Evolutionary conservation across 2,113 vertebrate species (phyloP).

Genomic region (Microtus montanus): DNA sequence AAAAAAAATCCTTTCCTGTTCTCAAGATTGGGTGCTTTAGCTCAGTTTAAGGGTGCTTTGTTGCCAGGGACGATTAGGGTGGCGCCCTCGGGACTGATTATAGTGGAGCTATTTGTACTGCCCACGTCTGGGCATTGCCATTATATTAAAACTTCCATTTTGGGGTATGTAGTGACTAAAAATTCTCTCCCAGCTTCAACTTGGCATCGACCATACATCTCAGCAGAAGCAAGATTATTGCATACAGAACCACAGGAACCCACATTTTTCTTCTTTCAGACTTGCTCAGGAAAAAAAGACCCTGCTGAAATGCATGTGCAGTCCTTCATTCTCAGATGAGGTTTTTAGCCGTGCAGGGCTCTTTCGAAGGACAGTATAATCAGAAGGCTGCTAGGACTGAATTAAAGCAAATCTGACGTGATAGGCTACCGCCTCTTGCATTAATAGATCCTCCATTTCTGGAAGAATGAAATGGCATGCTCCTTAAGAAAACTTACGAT

Average conservation of each 20-base stretch:
- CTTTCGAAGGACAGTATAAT: conserved; percentile 46
- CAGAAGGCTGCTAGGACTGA: conserved; percentile 39
- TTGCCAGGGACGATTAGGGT: conserved; percentile 41
- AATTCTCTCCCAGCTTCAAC: conserved; percentile 71
- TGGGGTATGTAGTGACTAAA: conserved; percentile 69
- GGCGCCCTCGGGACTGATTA: conserved; percentile 44
- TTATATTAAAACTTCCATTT: conserved; percentile 73
- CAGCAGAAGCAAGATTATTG: conserved; percentile 68
- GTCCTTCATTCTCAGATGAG: conserved; percentile 17
- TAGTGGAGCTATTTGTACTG: conserved; percentile 56
- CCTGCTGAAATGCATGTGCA: conserved; percentile 40
- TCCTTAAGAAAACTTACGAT: conserved; percentile 18
- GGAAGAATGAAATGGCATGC: conserved; percentile 44
- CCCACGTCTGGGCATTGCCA: conserved; percentile 54
- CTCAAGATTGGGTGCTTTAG: conserved; percentile 12
- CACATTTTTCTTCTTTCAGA: conserved; percentile 64
- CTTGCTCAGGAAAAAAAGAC: not conserved
- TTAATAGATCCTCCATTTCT: conserved; percentile 42
- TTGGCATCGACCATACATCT: conserved; percentile 68
- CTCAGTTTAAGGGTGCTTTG: conserved; percentile 62
- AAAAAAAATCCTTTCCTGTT: conserved; percentile 58
- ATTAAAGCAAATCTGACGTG: conserved; percentile 57
- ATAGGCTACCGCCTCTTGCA: conserved; percentile 43
- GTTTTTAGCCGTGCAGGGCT: conserved; percentile 19
- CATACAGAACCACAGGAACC: conserved; percentile 64